Evolutionary conservation across 2,888 invertebrate genomes (phyloP), one percentile per base, ranked within the genome.

Genomic region (Mesoligia furuncula): DNA sequence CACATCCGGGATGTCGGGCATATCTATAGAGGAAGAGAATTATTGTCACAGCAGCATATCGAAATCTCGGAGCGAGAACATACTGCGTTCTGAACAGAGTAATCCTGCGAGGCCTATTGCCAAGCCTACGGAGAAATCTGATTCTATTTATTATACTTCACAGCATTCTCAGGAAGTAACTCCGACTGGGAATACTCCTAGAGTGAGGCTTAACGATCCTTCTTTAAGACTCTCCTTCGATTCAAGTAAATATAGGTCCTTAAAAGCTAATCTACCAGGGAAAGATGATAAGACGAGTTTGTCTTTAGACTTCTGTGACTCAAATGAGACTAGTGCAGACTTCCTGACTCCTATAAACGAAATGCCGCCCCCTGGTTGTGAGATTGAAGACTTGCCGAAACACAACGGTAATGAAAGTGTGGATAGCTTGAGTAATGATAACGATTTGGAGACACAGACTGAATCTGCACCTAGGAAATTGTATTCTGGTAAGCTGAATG

Each of bases 281-380:
- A 95, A 91, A 27, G 95, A 96, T 27, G 97, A 97, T 77, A 95
- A 90, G 66, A 96, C 95, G 17, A 96, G 96, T 88, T 83, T 97
- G 69, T 97, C 97, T 0, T 75, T 97, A 39, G 97, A 97, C 77
- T 94, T 96, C 65, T 97, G 97, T 79, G 97, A 97, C 76, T 97
- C 97, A 0, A 97, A 97, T 83, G 97, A 97, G 87, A 97, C 97
- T 0, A 97, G 96, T 84, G 97, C 97, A 0, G 97, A 97, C 86
- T 97, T 97, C 79, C 85, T 97, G 73, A 97, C 97, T 68, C 97
- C 97, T 2, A 97, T 97, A 7, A 97, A 97, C 59, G 97, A 97
- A 84, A 96, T 97, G 97, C 97, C 97, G 2, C 95, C 94, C 1
- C 94, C 96, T 0, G 96, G 96, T 0, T 96, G 96, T 77, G 97